Evolutionary conservation across 2,888 invertebrate species (phyloP).

Genomic region (Mimas tiliae): DNA sequence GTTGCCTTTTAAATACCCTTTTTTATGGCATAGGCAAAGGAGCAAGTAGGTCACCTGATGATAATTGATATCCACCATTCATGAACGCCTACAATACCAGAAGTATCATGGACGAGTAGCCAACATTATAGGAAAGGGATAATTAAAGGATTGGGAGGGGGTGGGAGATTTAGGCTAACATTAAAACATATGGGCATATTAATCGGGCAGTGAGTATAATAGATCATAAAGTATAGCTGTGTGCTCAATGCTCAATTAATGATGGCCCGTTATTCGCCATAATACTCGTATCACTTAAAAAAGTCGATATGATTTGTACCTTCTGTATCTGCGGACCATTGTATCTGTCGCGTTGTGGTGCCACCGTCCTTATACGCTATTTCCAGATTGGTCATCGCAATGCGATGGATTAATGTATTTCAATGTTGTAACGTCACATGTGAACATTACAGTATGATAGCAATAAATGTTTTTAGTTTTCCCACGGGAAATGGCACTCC

Average conservation of each 20-base stretch:
- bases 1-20: background rate
- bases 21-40: too few species aligned
- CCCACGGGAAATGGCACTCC: conserved; percentile 41
- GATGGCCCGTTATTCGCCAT: background rate
- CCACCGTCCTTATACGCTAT: conserved; percentile 24
- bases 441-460: conserved; percentile 28
- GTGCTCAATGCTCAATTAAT: too few species aligned
- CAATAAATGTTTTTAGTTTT: conserved; percentile 33
- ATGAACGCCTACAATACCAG: too few species aligned
- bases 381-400: conserved; percentile 28
- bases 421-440: conserved; percentile 26
- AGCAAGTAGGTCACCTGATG: too few species aligned
- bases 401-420: conserved; percentile 28
- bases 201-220: too few species aligned
- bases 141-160: too few species aligned
- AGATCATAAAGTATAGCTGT: too few species aligned
- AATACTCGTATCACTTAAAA: background rate
- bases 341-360: conserved; percentile 22
- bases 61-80: too few species aligned
- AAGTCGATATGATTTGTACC: conserved; percentile 12
- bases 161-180: too few species aligned
- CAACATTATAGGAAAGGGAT: too few species aligned
- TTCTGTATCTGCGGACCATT: background rate
- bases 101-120: too few species aligned
- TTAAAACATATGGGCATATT: too few species aligned